Evolutionary conservation across 2,888 invertebrate species (phyloP), one percentile per base, ranked within the genome.

Genomic region (Cremastobaeus sp.): DNA sequence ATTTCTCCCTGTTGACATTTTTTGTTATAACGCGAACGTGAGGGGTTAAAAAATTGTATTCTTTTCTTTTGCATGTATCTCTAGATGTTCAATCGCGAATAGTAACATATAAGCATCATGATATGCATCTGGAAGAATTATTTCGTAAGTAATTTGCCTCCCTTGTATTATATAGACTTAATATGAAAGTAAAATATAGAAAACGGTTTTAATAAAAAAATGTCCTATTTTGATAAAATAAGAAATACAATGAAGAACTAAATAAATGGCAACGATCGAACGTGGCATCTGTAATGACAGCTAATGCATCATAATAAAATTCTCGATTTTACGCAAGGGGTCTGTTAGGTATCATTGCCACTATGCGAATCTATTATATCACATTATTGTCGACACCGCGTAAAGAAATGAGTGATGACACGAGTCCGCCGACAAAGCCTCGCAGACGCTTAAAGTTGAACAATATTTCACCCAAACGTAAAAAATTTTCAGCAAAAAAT

Each of bases 251-350:
- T 5, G 8, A 25, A 25, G 25, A 74, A 70, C 41, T 47, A 74
- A 34, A 34, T 60, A 34, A 57, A 45, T 34, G 43, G 37, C 37
- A 39, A 57, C 52, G 48, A 47, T 64, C 47, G 43, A 59, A 68
- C 68, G 69, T 65, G 76, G 77, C 81, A 80, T 62, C 76, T 77
- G 79, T 79, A 81, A 82, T 78, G 80, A 81, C 80, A 79, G 78
- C 79, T 79, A 80, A 86, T 86, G 82, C 82, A 80, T 86, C 86
- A 86, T 84, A 86, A 86, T 86, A 86, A 85, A 86, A 86, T 85
- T 77, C 82, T 86, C 84, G 83, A 81, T 78, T 79, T 78, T 76
- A 71, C 78, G 82, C 82, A 79, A 77, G 74, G 64, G 65, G 72
- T 74, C 74, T 65, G 77, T 79, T 77, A 71, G 74, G 79, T 62